Conservation (phyloP, 2,888 invertebrate species). For the Synanthedon andrenaeformis region DNA sequence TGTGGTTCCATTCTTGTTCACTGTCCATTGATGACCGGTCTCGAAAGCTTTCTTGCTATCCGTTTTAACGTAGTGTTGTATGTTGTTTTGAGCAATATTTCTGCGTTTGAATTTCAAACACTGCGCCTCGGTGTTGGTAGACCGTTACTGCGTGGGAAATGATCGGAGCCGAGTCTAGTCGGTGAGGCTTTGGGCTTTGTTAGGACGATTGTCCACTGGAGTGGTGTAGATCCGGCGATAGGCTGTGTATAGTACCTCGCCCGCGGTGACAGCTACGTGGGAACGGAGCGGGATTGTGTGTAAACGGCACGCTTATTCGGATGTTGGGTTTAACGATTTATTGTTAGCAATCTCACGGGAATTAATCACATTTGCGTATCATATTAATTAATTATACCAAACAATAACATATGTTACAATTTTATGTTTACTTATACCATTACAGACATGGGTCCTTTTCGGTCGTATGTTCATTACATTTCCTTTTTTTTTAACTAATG, state of each 20-base stretch:
- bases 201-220: slow-evolving; percentile 67
- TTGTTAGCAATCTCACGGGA: not conserved
- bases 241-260: slow-evolving; percentile 37
- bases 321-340: slow-evolving; percentile 14
- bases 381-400: no score
- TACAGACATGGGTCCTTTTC: no score
- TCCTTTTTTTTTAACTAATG: no score
- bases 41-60: slow-evolving; percentile 14
- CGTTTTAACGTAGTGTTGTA: slow-evolving; percentile 29
- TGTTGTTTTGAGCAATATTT: slow-evolving; percentile 32
- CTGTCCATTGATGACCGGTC: slow-evolving; percentile 39
- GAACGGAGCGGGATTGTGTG: slow-evolving; percentile 53
- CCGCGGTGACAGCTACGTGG: slow-evolving; percentile 64
- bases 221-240: slow-evolving; percentile 65
- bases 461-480: no score
- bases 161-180: slow-evolving; percentile 49
- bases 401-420: no score
- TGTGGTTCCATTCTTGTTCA: slow-evolving; percentile 24
- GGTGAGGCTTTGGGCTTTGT: slow-evolving; percentile 65
- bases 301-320: slow-evolving; percentile 38
- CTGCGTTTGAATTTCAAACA: slow-evolving; percentile 56
- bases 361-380: no score
- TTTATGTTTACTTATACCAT: no score
- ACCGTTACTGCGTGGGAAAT: slow-evolving; percentile 70
- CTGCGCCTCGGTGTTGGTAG: slow-evolving; percentile 50